Conservation (phyloP, 2,888 invertebrate species). For the Smittia aterrima region DNA sequence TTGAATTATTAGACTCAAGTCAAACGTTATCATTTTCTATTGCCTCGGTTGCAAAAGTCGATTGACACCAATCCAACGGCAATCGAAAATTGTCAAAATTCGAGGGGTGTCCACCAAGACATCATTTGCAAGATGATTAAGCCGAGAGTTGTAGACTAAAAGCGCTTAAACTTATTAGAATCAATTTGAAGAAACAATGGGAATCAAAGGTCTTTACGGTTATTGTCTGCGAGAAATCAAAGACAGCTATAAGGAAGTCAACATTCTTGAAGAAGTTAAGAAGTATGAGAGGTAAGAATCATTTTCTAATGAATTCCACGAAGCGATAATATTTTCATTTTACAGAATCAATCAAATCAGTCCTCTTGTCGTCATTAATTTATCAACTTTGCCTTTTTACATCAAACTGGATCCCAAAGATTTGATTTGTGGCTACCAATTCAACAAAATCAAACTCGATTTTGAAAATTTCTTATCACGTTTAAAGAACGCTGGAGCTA, state of each 20-base stretch:
- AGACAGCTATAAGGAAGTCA: background rate
- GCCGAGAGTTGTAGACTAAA: no score
- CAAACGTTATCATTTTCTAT: no score
- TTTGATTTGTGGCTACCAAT: background rate
- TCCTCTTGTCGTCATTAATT: slow-evolving; percentile 5
- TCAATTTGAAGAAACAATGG: no score
- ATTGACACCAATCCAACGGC: no score
- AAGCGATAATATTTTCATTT: no score
- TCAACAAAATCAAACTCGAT: slow-evolving; percentile 13
- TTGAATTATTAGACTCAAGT: no score
- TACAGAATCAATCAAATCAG: background rate
- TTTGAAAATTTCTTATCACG: background rate
- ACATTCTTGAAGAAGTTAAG: background rate
- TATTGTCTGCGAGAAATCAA: background rate
- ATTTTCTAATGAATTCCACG: no score
- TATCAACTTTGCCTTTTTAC: background rate
- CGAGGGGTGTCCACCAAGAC: no score
- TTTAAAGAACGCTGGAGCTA: background rate
- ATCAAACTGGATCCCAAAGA: background rate
- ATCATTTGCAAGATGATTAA: no score
- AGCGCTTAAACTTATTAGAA: no score
- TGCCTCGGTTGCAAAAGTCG: no score
- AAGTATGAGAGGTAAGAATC: background rate
- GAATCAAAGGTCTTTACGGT: slow-evolving; percentile 20
- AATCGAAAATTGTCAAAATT: no score